Percentiles rank a stretch among this genome's conserved stretches.
Evolutionary conservation across 2,888 invertebrate genomes (phyloP).

Genomic region (Hipparchia semele): DNA sequence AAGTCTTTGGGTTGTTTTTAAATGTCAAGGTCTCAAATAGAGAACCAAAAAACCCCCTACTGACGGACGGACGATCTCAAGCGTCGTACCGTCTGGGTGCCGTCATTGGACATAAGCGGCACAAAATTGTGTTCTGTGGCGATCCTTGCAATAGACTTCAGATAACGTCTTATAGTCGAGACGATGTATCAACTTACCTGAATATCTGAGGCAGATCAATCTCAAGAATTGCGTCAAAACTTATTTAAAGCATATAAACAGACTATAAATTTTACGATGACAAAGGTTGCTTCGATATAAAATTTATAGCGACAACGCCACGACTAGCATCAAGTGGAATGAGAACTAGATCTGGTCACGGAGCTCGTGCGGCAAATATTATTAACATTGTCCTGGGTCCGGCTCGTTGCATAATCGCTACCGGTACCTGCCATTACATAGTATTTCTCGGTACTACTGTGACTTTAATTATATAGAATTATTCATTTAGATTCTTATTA

Average conservation of each 20-base stretch:
- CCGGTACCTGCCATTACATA: constrained; percentile 57
- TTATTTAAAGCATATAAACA: constrained; percentile 27
- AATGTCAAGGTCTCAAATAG: too few species aligned
- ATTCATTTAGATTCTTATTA: constrained; percentile 44
- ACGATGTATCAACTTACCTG: background rate
- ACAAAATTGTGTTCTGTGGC: too few species aligned
- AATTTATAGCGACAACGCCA: constrained; percentile 34
- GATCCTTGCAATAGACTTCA: too few species aligned
- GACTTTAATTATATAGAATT: constrained; percentile 59
- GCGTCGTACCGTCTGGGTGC: too few species aligned
- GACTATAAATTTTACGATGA: constrained; percentile 31
- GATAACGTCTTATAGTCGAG: too few species aligned
- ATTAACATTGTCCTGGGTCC: constrained; percentile 73
- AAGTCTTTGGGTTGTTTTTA: too few species aligned
- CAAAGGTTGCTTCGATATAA: constrained; percentile 36
- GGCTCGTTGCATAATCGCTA: constrained; percentile 75
- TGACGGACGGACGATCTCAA: too few species aligned
- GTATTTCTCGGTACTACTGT: constrained; percentile 53
- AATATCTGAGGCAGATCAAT: background rate
- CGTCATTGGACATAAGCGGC: too few species aligned
- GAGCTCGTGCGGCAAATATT: constrained; percentile 57
- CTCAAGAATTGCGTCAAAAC: constrained; percentile 1
- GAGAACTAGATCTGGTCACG: constrained; percentile 63
- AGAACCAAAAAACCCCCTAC: too few species aligned
- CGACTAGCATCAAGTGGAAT: constrained; percentile 43